These are phyloP conservation scores for Cylindroiulus punctatus DNA, from an alignment of 2,888 invertebrate genomes.

Conservation along the genomic window DNA sequence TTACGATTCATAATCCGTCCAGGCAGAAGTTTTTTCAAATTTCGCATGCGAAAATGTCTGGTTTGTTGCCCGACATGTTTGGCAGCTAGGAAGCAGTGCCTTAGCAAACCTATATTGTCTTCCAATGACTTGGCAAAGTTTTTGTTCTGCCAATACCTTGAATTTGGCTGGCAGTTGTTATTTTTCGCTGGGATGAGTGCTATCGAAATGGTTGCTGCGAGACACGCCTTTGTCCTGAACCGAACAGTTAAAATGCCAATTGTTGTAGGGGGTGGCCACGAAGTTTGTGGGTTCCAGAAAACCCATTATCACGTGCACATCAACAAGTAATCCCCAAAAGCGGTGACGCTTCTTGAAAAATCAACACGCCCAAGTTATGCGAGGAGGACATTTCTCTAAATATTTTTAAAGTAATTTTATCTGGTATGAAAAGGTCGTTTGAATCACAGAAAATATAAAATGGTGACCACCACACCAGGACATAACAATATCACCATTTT, in stretches of 20 bases:
- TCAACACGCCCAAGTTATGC: too few species aligned
- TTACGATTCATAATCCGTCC: not conserved
- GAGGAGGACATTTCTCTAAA: too few species aligned
- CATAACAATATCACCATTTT: too few species aligned
- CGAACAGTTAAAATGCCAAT: not conserved
- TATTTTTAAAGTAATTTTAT: too few species aligned
- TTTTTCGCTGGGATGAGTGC: not conserved
- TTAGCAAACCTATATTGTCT: slow-evolving; percentile 6
- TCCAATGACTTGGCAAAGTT: not conserved
- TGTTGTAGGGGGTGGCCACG: not conserved
- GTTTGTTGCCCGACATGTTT: slow-evolving; percentile 28
- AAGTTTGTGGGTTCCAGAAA: not conserved
- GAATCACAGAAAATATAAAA: too few species aligned
- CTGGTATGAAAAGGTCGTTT: too few species aligned
- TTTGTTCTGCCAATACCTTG: not conserved
- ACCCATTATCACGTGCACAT: not conserved
- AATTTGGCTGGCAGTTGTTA: not conserved
- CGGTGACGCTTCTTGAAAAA: too few species aligned
- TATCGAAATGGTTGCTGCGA: not conserved
- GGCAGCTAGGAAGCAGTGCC: not conserved
- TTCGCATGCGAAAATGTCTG: not conserved
- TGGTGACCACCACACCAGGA: too few species aligned
- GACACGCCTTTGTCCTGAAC: not conserved
- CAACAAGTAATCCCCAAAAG: too few species aligned
- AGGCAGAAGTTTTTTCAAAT: not conserved